A percentile compares a stretch with the other conserved stretches of the same genome.
These are phyloP conservation scores for Carassius gibelio DNA, from an alignment of 2,113 vertebrate species.

Conservation along the genomic window DNA sequence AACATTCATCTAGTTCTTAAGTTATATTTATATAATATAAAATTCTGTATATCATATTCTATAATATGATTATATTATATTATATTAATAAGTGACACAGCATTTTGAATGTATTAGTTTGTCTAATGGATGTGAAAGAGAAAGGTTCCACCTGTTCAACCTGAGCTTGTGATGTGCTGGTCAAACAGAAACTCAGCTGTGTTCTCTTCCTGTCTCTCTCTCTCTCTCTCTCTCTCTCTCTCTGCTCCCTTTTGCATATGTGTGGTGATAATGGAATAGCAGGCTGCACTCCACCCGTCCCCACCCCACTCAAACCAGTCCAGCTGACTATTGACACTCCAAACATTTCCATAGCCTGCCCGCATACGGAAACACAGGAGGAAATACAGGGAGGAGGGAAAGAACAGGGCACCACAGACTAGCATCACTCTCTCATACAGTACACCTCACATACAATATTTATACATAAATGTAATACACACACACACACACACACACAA, in stretches of 20 bases:
- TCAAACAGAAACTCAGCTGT: slow-evolving; percentile 69
- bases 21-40: too few relatives aligned
- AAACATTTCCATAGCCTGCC: slow-evolving; percentile 76
- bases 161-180: slow-evolving; percentile 48
- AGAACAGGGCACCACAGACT: slow-evolving; percentile 10
- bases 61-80: too few relatives aligned
- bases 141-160: slow-evolving; percentile 23
- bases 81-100: too few relatives aligned
- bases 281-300: slow-evolving; percentile 29
- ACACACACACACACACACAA: background rate
- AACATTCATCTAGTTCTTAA: too few relatives aligned
- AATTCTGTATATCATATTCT: too few relatives aligned
- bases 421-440: slow-evolving; percentile 7
- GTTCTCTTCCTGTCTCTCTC: slow-evolving; percentile 22
- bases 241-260: slow-evolving; percentile 73
- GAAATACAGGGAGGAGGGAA: slow-evolving; percentile 28
- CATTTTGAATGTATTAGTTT: too few relatives aligned
- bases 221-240: too few relatives aligned
- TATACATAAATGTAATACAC: background rate
- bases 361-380: slow-evolving; percentile 64
- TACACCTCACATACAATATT: background rate
- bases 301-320: slow-evolving; percentile 60
- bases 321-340: slow-evolving; percentile 73
- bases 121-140: slow-evolving; percentile 39
- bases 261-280: slow-evolving; percentile 67